A percentile compares a stretch with the other conserved stretches of the same genome.
These are phyloP conservation scores for Natator depressus DNA, from an alignment of 2,113 vertebrate genomes.

Conservation along the genomic window DNA sequence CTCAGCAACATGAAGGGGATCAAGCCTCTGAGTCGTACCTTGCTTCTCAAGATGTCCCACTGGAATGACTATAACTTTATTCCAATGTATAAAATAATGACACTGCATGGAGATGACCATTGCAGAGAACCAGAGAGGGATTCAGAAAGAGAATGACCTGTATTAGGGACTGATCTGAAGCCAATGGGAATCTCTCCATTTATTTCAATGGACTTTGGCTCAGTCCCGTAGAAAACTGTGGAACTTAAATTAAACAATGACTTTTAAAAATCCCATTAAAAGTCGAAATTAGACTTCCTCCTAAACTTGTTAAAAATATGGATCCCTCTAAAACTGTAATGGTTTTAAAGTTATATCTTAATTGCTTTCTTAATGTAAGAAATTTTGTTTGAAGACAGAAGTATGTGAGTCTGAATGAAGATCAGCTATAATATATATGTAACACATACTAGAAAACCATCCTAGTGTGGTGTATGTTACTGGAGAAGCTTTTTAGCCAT, in stretches of 20 bases:
- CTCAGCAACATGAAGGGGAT: not conserved
- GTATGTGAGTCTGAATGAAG: not conserved
- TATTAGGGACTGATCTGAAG: not conserved
- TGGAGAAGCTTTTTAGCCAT: not conserved
- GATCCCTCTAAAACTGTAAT: not conserved
- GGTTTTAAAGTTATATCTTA: not conserved
- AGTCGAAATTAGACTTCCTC: not conserved
- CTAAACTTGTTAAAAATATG: not conserved
- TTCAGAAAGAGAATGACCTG: not conserved
- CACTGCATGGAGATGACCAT: not conserved
- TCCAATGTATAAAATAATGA: not conserved
- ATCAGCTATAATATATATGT: not conserved
- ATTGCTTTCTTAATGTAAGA: not conserved
- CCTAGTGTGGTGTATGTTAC: not conserved
- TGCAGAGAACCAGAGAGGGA: not conserved
- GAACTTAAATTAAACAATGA: not conserved
- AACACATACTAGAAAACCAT: not conserved
- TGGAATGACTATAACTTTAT: not conserved
- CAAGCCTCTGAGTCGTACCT: not conserved
- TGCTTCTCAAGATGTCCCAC: not conserved
- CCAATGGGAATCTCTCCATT: not conserved
- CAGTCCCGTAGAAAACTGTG: not conserved
- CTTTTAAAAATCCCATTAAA: not conserved
- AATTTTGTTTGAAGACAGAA: not conserved
- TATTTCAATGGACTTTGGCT: not conserved